A percentile compares a stretch with the other conserved stretches of the same genome.
Conservation (phyloP, 2,113 vertebrate species). For the Sander lucioperca region DNA sequence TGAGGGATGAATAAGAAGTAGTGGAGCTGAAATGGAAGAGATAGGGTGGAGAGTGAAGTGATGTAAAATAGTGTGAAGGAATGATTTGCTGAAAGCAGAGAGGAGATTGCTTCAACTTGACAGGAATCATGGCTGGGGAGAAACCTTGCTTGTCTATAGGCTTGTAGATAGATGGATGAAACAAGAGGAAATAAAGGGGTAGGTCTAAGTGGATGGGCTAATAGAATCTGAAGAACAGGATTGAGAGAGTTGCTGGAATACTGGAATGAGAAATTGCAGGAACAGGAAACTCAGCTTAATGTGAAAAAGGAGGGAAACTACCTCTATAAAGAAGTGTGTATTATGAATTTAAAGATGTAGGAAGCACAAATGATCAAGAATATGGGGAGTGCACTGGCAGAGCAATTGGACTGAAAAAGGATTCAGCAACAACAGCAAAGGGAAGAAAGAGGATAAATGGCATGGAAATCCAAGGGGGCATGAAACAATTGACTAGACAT, state of each 20-base stretch:
- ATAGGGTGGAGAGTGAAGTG: conserved; percentile 15
- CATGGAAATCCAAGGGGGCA: not conserved
- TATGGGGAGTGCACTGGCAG: not conserved
- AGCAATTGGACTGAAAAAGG: not conserved
- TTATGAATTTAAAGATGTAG: conserved; percentile 5
- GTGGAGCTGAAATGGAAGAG: conserved; percentile 26
- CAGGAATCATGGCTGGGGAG: conserved; percentile 20
- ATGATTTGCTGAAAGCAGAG: conserved; percentile 34
- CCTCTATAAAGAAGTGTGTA: not conserved
- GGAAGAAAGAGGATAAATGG: not conserved
- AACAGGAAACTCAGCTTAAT: not conserved
- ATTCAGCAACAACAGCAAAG: not conserved
- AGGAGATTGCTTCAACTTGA: conserved; percentile 46
- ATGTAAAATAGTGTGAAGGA: conserved; percentile 18
- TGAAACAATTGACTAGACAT: not conserved
- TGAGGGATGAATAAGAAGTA: conserved; percentile 46
- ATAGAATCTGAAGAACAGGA: conserved; percentile 26
- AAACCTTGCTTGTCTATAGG: conserved; percentile 25
- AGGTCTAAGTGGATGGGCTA: not conserved
- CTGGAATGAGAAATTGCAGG: not conserved
- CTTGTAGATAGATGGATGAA: conserved; percentile 14
- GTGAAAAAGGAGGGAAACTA: not conserved
- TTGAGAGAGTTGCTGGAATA: not conserved
- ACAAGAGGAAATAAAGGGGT: conserved; percentile 25
- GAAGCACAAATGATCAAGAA: not conserved